Percentiles rank a stretch among this genome's conserved stretches.
These are phyloP conservation scores for Lucilia cuprina DNA, from an alignment of 1,140 invertebrate species.

Conservation along the genomic window DNA sequence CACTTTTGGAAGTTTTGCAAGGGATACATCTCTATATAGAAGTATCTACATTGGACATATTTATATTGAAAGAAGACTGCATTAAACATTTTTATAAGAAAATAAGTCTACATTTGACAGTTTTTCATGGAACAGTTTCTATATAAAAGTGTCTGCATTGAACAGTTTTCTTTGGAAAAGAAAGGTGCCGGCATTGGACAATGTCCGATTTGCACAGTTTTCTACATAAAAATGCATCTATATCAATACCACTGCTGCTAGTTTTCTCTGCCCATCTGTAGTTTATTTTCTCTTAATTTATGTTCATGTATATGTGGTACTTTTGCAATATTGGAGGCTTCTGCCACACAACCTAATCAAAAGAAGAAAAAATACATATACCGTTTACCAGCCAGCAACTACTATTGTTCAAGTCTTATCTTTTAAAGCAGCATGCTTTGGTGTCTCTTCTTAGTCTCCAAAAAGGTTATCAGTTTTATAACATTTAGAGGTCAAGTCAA, in stretches of 20 bases:
- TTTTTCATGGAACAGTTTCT: no score
- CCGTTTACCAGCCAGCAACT: background rate
- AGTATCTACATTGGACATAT: no score
- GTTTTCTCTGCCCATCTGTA: background rate
- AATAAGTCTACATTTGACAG: no score
- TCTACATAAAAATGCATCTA: background rate
- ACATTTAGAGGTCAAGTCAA: conserved; percentile 16
- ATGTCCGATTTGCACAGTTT: no score
- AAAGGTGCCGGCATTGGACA: no score
- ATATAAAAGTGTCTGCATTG: no score
- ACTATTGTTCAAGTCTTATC: background rate
- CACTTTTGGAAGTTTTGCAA: no score
- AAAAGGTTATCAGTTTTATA: conserved; percentile 31
- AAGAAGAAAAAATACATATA: background rate
- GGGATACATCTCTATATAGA: no score
- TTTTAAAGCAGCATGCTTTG: background rate
- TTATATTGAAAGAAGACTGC: no score
- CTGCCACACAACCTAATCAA: background rate
- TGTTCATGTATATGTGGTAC: background rate
- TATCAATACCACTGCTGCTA: background rate
- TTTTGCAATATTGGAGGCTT: background rate
- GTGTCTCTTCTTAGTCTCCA: background rate
- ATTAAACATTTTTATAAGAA: no score
- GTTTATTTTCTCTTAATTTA: background rate
- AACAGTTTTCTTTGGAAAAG: no score